These are phyloP conservation scores for Tyrophagus putrescentiae DNA, from an alignment of 1,140 invertebrate genomes.

Conservation along the genomic window DNA sequence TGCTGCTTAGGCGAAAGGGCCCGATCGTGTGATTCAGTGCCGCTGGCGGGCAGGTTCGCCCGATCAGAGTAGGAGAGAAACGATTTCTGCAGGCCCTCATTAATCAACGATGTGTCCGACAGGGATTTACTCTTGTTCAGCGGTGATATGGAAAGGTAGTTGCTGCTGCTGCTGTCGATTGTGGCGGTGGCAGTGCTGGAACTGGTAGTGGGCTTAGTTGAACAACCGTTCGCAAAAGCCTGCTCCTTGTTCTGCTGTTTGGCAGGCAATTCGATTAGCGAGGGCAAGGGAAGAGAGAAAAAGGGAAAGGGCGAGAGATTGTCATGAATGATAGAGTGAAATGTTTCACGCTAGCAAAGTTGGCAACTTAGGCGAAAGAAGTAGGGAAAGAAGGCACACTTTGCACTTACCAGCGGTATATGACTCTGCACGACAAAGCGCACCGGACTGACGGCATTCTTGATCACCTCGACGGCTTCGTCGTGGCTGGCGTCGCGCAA, in stretches of 20 bases:
- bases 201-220: not conserved
- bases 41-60: not conserved
- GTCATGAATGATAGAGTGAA: not conserved
- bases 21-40: too few relatives aligned
- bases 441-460: slow-evolving; percentile 74
- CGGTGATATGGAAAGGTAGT: not conserved
- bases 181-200: not conserved
- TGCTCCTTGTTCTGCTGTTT: not conserved
- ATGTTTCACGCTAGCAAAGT: too few relatives aligned
- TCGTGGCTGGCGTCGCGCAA: slow-evolving; percentile 51
- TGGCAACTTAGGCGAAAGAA: not conserved
- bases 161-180: not conserved
- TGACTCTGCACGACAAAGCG: slow-evolving; percentile 82
- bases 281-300: not conserved
- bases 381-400: slow-evolving; percentile 11
- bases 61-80: too few relatives aligned
- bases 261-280: not conserved
- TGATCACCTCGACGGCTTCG: slow-evolving; percentile 72
- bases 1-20: too few relatives aligned
- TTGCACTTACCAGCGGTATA: slow-evolving; percentile 52
- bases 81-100: too few relatives aligned
- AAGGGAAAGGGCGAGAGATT: not conserved
- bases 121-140: slow-evolving; percentile 1
- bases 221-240: not conserved
- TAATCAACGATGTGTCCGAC: slow-evolving; percentile 9